Conservation (phyloP, 1,140 invertebrate genomes). For the Panagrolaimus sp. region DNA sequence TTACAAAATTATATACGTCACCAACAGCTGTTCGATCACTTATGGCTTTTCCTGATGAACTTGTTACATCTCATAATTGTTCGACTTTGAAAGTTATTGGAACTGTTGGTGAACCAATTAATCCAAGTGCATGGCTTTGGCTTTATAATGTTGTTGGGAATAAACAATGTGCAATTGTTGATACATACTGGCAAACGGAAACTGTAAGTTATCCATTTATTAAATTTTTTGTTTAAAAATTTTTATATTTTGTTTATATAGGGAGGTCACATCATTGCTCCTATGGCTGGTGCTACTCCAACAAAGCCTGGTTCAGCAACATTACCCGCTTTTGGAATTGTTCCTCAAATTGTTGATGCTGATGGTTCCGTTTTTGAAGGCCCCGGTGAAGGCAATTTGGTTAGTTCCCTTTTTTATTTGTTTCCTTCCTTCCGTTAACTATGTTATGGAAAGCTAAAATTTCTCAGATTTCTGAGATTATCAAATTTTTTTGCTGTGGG, state of each 20-base stretch:
- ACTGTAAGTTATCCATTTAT: conserved; percentile 68
- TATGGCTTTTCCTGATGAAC: conserved; percentile 73
- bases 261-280: conserved; percentile 83
- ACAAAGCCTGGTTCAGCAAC: conserved; percentile 12
- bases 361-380: conserved; percentile 1
- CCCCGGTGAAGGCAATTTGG: conserved; percentile 26
- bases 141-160: conserved; percentile 79
- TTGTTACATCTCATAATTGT: conserved; percentile 65
- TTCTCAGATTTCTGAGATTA: conserved; percentile 4
- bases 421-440: conserved; percentile 75
- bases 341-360: neutral
- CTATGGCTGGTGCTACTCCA: conserved; percentile 83
- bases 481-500: neutral
- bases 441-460: neutral
- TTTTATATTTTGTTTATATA: conserved; percentile 37
- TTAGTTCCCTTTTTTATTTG: conserved; percentile 70
- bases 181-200: conserved; percentile 99
- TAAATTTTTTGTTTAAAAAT: neutral
- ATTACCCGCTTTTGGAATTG: conserved; percentile 40
- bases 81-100: conserved; percentile 74
- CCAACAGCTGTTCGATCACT: conserved; percentile 91
- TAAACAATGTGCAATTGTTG: conserved; percentile 70
- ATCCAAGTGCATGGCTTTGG: conserved; percentile 96
- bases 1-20: conserved; percentile 89
- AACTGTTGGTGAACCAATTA: conserved; percentile 93